Conservation (phyloP, 2,113 vertebrate species). For the Melozone crissalis region DNA sequence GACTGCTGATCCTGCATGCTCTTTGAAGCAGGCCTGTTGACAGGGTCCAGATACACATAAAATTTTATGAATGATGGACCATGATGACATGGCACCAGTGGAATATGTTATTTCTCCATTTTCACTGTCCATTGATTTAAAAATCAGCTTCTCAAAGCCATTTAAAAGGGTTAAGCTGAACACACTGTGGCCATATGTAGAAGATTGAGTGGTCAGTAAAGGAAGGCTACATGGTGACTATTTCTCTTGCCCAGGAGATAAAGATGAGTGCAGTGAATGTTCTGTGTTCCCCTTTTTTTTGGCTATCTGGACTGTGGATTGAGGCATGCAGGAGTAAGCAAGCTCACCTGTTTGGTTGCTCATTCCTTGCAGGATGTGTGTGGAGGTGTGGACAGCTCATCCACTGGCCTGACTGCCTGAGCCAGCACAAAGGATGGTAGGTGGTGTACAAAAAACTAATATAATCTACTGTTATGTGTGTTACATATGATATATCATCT, state of each 20-base stretch:
- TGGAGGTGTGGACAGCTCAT: not conserved
- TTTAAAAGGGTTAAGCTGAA: not conserved
- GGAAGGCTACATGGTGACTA: not conserved
- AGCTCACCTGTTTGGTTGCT: not conserved
- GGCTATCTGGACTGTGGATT: not conserved
- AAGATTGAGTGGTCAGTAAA: not conserved
- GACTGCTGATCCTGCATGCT: not conserved
- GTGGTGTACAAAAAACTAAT: not conserved
- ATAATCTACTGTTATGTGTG: not conserved
- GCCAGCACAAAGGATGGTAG: not conserved
- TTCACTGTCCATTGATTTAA: not conserved
- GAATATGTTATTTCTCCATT: not conserved
- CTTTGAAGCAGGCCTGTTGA: not conserved
- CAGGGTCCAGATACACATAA: not conserved
- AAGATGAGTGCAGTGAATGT: not conserved
- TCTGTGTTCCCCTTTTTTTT: not conserved
- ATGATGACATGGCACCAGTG: not conserved
- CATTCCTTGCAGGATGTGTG: not conserved
- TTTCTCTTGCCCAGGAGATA: not conserved
- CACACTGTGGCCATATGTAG: not conserved
- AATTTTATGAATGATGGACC: not conserved
- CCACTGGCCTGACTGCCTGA: not conserved
- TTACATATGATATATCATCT: not conserved
- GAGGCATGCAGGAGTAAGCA: not conserved
- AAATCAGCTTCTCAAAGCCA: not conserved